Evolutionary conservation across 2,888 invertebrate genomes (phyloP), one percentile per base, ranked within the genome.

Genomic region (Aricia artaxerxes): DNA sequence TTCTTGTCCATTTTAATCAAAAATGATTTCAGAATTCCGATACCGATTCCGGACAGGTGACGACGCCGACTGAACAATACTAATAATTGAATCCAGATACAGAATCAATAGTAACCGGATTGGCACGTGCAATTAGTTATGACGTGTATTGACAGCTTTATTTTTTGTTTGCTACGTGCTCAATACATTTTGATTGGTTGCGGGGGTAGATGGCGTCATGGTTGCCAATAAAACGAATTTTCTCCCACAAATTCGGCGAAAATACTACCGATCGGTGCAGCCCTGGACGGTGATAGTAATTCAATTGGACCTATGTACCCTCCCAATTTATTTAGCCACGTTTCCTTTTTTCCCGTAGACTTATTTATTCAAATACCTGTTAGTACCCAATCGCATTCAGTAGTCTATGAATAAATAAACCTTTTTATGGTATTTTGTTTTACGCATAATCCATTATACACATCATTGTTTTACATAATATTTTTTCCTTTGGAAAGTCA

Each of bases 131-230:
- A 78, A 73, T 78, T 78, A 75, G 78, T 78, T 78, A 61, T 40
- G 78, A 75, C 75, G 61, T 78, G 78, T 78, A 73, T 75, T 31
- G 78, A 75, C 78, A 78, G 57, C 73, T 75, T 78, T 78, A 73
- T 61, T 78, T 78, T 78, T 78, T 78, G 78, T 78, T 61, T 57
- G 78, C 44, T 49, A 35, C 76, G 49, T 69, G 69, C 69, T 69
- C 76, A 57, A 31, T 76, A 57, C 53, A 35, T 53, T 57, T 76
- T 57, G 35, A 76, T 76, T 76, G 76, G 57, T 31, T 76, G 76
- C 16, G 76, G 76, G 75, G 75, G 24, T 49, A 49, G 31, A 4
- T 69, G 69, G 69, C 13, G 35, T 69, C 38, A 69, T 16, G 69
- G 69, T 69, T 69, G 69, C 69, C 13, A 11, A 69, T 13, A 35